A percentile compares a stretch with the other conserved stretches of the same genome.
phyloP scores from a whole-genome alignment of 1,140 invertebrate species.

The Triops cancriformis region DNA sequence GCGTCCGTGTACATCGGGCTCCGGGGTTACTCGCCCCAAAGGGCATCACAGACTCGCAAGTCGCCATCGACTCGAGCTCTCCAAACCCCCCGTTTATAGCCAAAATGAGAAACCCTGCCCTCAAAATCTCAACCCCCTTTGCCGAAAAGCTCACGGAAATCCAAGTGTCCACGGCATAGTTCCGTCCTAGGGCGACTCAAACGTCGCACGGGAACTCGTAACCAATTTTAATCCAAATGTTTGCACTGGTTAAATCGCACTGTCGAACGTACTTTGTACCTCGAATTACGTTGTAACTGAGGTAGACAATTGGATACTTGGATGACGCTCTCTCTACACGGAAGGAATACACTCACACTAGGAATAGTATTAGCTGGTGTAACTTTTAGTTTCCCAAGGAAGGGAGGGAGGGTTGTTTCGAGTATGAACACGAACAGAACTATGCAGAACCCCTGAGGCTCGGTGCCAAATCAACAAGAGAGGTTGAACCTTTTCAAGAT shows the following conservation, averaged over 20 bases:
- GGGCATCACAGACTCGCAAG: background rate
- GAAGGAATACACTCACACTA: background rate
- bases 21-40: background rate
- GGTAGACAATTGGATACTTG: too few relatives aligned
- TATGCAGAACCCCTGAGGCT: background rate
- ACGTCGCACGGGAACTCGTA: background rate
- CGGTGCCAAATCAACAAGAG: constrained; percentile 9
- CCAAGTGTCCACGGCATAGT: background rate
- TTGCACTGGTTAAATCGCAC: too few relatives aligned
- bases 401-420: background rate
- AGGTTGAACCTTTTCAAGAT: background rate
- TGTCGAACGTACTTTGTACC: too few relatives aligned
- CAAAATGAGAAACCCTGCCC: background rate
- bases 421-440: background rate
- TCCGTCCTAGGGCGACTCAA: background rate
- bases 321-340: too few relatives aligned
- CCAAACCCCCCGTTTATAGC: too few relatives aligned
- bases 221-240: too few relatives aligned
- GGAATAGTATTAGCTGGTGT: background rate
- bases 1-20: background rate
- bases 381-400: background rate
- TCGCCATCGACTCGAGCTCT: background rate
- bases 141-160: background rate
- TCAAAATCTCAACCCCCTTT: background rate
- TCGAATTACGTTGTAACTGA: too few relatives aligned